A percentile compares a stretch with the other conserved stretches of the same genome.
phyloP scores from a whole-genome alignment of 2,888 invertebrate genomes.

The Cynaeus angustus region DNA sequence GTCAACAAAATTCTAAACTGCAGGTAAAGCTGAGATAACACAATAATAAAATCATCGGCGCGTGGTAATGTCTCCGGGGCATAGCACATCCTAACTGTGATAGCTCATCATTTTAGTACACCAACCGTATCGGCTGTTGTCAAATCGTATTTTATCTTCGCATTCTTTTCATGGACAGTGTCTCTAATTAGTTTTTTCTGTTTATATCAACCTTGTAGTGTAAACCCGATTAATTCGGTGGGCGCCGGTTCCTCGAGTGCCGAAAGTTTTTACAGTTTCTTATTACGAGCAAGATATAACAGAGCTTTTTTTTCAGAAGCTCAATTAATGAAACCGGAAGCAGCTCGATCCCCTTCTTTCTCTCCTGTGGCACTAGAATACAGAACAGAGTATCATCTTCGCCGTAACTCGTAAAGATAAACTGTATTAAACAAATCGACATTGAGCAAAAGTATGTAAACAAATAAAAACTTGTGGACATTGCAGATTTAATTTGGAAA shows the following conservation, averaged over 20 bases:
- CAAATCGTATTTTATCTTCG: constrained; percentile 18
- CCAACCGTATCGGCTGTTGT: constrained; percentile 34
- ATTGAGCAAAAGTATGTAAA: neutral
- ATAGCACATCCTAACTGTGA: constrained; percentile 52
- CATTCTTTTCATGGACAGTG: neutral
- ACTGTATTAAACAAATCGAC: constrained; percentile 18
- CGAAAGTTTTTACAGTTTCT: constrained; percentile 1
- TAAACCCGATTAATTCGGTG: neutral
- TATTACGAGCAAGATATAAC: neutral
- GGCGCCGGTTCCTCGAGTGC: neutral
- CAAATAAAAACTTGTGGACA: constrained; percentile 21
- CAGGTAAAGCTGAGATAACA: constrained; percentile 6
- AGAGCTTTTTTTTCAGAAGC: neutral
- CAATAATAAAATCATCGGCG: constrained; percentile 57
- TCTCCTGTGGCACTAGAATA: constrained; percentile 3
- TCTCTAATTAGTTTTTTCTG: constrained; percentile 9
- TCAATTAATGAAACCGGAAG: neutral
- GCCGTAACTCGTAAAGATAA: neutral
- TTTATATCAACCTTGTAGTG: neutral
- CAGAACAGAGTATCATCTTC: neutral
- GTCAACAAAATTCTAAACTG: neutral
- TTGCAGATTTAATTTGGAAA: constrained; percentile 32
- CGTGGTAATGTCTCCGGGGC: constrained; percentile 57
- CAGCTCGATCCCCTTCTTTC: neutral
- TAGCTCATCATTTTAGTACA: constrained; percentile 47